A percentile compares a stretch with the other conserved stretches of the same genome.
These are phyloP conservation scores for Drepanosiphum platanoidis DNA, from an alignment of 2,888 invertebrate species.

Conservation along the genomic window DNA sequence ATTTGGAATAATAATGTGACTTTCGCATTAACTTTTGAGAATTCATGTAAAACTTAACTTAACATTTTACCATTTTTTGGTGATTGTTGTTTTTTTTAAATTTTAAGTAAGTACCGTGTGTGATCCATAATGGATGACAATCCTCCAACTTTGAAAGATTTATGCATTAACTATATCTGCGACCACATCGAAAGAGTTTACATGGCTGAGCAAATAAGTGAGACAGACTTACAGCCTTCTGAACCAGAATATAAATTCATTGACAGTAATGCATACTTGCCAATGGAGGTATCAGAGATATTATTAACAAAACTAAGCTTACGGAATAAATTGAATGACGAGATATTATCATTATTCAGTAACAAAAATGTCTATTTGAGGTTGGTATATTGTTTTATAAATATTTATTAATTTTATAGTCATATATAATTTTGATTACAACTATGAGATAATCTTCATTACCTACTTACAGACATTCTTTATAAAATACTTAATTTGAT, in stretches of 20 bases:
- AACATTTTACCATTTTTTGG: not conserved
- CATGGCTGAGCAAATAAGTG: constrained; percentile 67
- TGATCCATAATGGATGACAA: constrained; percentile 72
- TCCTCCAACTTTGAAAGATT: constrained; percentile 73
- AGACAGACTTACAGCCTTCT: constrained; percentile 47
- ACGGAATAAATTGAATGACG: constrained; percentile 72
- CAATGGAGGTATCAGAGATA: constrained; percentile 72
- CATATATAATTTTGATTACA: not conserved
- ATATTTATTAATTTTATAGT: not conserved
- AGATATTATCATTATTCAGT: constrained; percentile 73
- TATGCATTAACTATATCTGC: constrained; percentile 75
- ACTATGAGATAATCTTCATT: not conserved
- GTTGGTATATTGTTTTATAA: constrained; percentile 65
- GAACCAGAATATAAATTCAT: constrained; percentile 47
- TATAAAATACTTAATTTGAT: constrained; percentile 5
- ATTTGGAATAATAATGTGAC: constrained; percentile 41
- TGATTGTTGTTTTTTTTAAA: not conserved
- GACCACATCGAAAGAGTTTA: constrained; percentile 70
- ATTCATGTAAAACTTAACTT: not conserved
- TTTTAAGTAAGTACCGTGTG: not conserved
- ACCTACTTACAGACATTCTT: not conserved
- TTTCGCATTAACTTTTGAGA: constrained; percentile 35
- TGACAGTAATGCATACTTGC: constrained; percentile 72
- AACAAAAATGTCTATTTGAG: constrained; percentile 72
- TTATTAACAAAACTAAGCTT: constrained; percentile 71